Base-by-base conservation (phyloP, 1,140 invertebrate species). In the Drosophila ogumai region DNA sequence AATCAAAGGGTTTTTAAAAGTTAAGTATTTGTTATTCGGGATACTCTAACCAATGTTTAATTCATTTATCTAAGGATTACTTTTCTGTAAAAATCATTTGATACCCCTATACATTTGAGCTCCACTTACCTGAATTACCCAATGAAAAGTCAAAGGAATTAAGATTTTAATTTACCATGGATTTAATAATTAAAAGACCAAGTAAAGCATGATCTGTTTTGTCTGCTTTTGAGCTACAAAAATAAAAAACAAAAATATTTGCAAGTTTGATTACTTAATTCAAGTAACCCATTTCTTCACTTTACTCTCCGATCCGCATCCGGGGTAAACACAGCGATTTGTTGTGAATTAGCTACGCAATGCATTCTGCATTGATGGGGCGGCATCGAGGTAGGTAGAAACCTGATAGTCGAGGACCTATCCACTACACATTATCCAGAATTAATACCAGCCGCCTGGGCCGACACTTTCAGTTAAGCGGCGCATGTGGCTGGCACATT, bases 401-500 rank as follows among this genome's bases (percentile, higher is more conserved):
- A 78, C 61, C 34, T 66, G 72, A 61, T 86, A 69, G 56, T 38
- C 40, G 40, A 31, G 25, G 40, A 40, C 59, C 25, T 52, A 54
- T 31, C 40, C 61, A n/a, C 32, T 31, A 61, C 5, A 10, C 31
- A 50, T 43, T 67, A 68, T 55, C 47, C 61, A 44, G 63, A 34
- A 54, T 67, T 67, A 55, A 71, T 63, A 68, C 58, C 55, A 36
- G 19, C 38, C 47, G 43, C 49, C 41, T 61, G 49, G 72, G 64
- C 80, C 73, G 67, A 80, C 77, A 81, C 85, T 81, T 73, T 88
- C 65, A 79, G 85, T 81, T 81, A 75, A 90, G 73, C 84, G 79
- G 85, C 78, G 85, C 85, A 88, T 88, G 85, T 79, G 85, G 85
- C 63, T 69, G 78, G 71, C 43, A 73, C 85, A 90, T 88, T 88